phyloP scores from a whole-genome alignment of 2,797 vertebrate genomes.

The Acanthurus tractus region DNA sequence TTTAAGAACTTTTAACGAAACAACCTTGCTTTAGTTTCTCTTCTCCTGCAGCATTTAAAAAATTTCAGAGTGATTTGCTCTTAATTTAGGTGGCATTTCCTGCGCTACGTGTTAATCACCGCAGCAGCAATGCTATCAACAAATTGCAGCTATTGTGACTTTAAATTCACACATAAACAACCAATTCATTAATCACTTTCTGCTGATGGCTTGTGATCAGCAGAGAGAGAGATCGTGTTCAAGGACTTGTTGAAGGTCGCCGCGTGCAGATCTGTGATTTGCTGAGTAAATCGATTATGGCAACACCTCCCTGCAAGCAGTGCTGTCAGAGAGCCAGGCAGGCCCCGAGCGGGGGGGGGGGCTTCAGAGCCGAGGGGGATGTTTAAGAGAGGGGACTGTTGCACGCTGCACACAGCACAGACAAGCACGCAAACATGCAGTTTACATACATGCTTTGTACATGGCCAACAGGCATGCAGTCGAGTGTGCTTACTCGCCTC shows the following conservation, averaged over 20 bases:
- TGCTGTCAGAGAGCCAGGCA: conserved; percentile 69
- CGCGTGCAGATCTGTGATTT: conserved; percentile 75
- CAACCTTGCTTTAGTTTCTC: not conserved
- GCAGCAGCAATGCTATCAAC: conserved; percentile 19
- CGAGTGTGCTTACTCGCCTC: not conserved
- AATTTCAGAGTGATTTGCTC: conserved; percentile 13
- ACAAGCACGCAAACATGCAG: conserved; percentile 8
- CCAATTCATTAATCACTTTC: conserved; percentile 66
- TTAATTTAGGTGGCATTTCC: conserved; percentile 35
- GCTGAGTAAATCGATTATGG: conserved; percentile 82
- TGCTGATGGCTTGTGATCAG: conserved; percentile 71
- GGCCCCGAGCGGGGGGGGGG: conserved; percentile 35
- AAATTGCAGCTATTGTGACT: conserved; percentile 49
- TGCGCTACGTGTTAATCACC: conserved; percentile 15
- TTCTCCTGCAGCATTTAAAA: not conserved
- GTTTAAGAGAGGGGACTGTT: conserved; percentile 28
- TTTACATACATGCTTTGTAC: conserved; percentile 11
- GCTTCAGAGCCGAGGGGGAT: conserved; percentile 38
- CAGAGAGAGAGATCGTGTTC: conserved; percentile 61
- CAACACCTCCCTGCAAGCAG: conserved; percentile 64
- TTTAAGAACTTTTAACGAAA: conserved; percentile 45
- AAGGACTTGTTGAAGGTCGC: conserved; percentile 82
- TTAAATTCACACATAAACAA: conserved; percentile 65
- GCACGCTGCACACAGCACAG: conserved; percentile 24
- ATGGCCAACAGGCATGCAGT: not conserved